Conservation (phyloP, 2,113 vertebrate genomes). For the Embiotoca jacksoni region DNA sequence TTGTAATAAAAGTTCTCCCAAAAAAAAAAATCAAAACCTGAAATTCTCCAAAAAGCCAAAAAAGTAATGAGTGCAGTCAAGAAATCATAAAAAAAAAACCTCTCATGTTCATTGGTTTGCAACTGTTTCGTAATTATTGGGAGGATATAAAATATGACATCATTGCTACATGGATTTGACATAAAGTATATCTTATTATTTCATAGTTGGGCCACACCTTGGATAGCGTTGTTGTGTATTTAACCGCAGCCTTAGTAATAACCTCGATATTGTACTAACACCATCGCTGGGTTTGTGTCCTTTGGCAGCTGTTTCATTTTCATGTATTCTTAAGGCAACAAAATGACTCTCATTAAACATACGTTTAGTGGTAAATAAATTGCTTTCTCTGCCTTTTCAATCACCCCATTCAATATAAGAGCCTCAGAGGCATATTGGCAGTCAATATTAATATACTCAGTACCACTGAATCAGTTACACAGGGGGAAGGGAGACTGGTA, state of each 20-base stretch:
- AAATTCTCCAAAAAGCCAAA: too few species aligned
- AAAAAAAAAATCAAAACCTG: too few species aligned
- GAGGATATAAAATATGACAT: constrained; percentile 3
- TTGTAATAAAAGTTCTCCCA: not conserved
- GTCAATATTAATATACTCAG: constrained; percentile 86
- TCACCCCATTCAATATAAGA: constrained; percentile 71
- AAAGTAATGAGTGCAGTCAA: not conserved
- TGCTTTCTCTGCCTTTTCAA: constrained; percentile 78
- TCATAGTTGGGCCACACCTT: constrained; percentile 26
- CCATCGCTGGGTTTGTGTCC: constrained; percentile 50
- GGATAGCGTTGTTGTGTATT: constrained; percentile 35
- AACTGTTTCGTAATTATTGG: constrained; percentile 25
- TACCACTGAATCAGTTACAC: constrained; percentile 59
- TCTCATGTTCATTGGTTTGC: not conserved
- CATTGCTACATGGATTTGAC: constrained; percentile 26
- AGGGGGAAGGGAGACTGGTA: constrained; percentile 55
- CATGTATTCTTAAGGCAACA: constrained; percentile 67
- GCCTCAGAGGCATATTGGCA: constrained; percentile 70
- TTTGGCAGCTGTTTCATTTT: constrained; percentile 65
- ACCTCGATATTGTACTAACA: constrained; percentile 55
- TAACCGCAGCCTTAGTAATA: constrained; percentile 55
- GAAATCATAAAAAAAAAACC: constrained; percentile 1
- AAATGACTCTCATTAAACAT: constrained; percentile 80
- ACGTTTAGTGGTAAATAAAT: constrained; percentile 78
- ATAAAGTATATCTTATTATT: constrained; percentile 42